Percentiles rank a stretch among this genome's conserved stretches.
Conservation (phyloP, 2,888 invertebrate species). For the Folsomia manolachei region DNA sequence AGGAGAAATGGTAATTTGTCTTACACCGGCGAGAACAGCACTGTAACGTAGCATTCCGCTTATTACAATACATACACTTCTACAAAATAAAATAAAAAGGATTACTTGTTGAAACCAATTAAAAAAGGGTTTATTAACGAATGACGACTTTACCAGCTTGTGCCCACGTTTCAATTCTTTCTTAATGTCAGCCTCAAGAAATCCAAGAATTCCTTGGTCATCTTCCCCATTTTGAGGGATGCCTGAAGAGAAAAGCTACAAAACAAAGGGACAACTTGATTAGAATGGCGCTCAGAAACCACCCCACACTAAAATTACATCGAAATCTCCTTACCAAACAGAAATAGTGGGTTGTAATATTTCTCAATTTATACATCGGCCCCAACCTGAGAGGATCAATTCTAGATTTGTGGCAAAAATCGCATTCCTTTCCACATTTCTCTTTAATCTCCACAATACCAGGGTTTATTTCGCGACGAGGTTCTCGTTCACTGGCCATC, state of each 20-base stretch:
- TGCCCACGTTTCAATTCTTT: conserved; percentile 65
- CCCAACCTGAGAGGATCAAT: conserved; percentile 45
- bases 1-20: conserved; percentile 70
- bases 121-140: no score
- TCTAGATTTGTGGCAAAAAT: conserved; percentile 31
- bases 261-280: no score
- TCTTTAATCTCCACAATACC: conserved; percentile 31
- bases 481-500: no score
- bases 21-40: conserved; percentile 67
- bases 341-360: conserved; percentile 68
- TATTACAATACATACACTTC: conserved; percentile 69
- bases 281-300: not conserved
- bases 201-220: conserved; percentile 70
- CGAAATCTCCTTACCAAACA: conserved; percentile 64
- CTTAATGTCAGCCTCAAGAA: conserved; percentile 66
- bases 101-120: no score
- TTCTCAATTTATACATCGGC: conserved; percentile 52
- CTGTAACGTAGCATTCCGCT: conserved; percentile 67
- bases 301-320: no score
- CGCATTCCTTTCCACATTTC: conserved; percentile 21
- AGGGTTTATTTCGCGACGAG: no score
- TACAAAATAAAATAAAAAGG: conserved; percentile 54
- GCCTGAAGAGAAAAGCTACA: conserved; percentile 70
- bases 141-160: conserved; percentile 66
- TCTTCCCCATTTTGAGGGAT: conserved; percentile 68